Evolutionary conservation across 2,888 invertebrate species (phyloP).

Genomic region (Anoncus sp.): DNA sequence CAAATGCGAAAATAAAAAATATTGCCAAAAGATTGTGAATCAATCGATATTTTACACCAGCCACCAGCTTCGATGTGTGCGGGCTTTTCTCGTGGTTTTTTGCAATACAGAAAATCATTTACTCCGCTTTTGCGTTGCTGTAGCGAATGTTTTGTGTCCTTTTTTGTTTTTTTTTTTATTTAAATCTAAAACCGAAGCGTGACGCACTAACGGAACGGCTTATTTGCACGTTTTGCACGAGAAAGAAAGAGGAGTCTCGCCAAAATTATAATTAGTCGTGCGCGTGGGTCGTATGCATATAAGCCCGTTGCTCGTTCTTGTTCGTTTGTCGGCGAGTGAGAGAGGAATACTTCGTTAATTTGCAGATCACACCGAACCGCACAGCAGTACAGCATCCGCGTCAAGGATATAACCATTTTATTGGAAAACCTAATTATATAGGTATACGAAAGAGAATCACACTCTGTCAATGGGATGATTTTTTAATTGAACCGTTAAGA

Average conservation of each 20-base stretch:
- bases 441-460: neutral
- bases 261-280: conserved; percentile 48
- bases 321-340: conserved; percentile 50
- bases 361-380: conserved; percentile 27
- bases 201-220: conserved; percentile 29
- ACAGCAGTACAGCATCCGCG: neutral
- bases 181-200: conserved; percentile 11
- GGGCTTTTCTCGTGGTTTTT: conserved; percentile 48
- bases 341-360: conserved; percentile 36
- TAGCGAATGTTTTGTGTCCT: conserved; percentile 2
- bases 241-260: conserved; percentile 16
- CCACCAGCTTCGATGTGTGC: conserved; percentile 4
- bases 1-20: no score
- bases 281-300: conserved; percentile 5
- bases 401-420: conserved; percentile 13
- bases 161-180: neutral
- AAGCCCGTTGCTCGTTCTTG: conserved; percentile 31
- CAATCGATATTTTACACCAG: neutral
- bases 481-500: neutral
- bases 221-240: conserved; percentile 13
- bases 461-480: neutral
- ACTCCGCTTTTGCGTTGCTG: conserved; percentile 42
- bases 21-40: conserved; percentile 13
- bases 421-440: conserved; percentile 13
- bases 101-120: conserved; percentile 71